Conservation (phyloP, 2,888 invertebrate genomes). For the Hydropsyche betteni region DNA sequence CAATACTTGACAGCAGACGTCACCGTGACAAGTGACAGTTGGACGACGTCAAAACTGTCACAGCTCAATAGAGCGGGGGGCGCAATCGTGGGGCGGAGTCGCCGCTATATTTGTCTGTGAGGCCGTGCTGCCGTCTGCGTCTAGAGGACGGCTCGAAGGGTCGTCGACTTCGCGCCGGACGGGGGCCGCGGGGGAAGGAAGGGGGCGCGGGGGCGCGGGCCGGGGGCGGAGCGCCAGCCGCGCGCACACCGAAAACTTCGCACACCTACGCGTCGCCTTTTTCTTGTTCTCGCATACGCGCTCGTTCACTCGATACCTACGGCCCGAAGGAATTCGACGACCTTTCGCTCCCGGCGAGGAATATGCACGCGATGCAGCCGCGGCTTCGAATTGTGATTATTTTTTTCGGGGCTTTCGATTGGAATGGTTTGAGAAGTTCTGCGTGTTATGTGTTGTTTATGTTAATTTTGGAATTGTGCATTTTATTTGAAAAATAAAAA, state of each 20-base stretch:
- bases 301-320: not conserved
- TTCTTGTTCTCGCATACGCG: no score
- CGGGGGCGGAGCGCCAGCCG: not conserved
- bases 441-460: no score
- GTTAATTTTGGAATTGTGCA: no score
- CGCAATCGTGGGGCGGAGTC: no score
- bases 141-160: not conserved
- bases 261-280: no score
- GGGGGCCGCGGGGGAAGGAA: not conserved
- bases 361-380: not conserved
- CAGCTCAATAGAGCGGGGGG: no score
- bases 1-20: slow-evolving; percentile 7
- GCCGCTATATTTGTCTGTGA: not conserved
- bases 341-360: not conserved
- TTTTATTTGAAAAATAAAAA: no score
- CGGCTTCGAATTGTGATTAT: not conserved
- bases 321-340: slow-evolving; percentile 1
- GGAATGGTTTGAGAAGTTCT: no score
- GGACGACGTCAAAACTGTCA: not conserved
- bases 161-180: no score
- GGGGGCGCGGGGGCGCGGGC: not conserved
- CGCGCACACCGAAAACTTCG: not conserved
- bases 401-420: not conserved
- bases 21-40: slow-evolving; percentile 17
- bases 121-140: not conserved